Evolutionary conservation across 2,113 vertebrate genomes (phyloP).

Genomic region (Crotalus horridus): DNA sequence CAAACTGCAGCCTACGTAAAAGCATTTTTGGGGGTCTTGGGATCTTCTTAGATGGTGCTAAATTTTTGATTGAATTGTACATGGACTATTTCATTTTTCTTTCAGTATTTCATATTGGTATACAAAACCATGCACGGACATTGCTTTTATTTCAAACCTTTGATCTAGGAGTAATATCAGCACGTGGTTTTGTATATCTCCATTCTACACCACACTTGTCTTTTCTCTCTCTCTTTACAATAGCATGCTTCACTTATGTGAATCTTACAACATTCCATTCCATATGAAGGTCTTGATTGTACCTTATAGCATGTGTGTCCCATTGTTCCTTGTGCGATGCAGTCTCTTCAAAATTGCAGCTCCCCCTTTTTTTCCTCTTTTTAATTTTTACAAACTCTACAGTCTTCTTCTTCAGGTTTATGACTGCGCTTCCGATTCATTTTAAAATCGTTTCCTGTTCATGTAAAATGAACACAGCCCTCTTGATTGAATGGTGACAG

Average conservation of each 20-base stretch:
- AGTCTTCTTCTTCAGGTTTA: neutral
- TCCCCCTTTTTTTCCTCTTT: neutral
- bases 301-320: neutral
- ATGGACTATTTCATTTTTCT: too few species aligned
- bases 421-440: neutral
- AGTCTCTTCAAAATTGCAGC: neutral
- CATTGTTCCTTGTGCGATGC: neutral
- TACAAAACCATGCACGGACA: neutral
- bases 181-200: neutral
- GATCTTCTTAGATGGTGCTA: too few species aligned
- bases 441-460: neutral
- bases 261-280: neutral
- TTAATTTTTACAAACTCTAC: neutral
- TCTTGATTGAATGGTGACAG: neutral
- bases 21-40: too few species aligned
- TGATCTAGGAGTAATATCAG: too few species aligned
- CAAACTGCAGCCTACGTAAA: too few species aligned
- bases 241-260: neutral
- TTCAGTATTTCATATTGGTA: too few species aligned
- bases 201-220: neutral
- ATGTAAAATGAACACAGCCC: neutral
- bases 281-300: too few species aligned
- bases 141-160: too few species aligned
- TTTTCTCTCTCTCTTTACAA: neutral
- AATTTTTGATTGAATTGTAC: too few species aligned